Evolutionary conservation across 2,797 vertebrate species (phyloP).

Genomic region (Galaxias olidus): DNA sequence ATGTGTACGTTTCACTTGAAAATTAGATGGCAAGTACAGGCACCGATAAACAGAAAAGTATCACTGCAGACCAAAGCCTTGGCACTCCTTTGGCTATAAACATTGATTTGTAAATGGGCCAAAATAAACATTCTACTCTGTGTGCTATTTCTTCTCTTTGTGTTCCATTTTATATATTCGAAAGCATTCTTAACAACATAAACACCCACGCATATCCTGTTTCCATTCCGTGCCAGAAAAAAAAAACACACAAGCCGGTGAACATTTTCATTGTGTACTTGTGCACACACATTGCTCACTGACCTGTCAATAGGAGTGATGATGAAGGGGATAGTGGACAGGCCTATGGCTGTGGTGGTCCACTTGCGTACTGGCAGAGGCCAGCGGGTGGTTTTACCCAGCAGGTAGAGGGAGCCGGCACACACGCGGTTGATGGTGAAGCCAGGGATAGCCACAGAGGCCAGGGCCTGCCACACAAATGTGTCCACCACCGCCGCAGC

Average conservation of each 20-base stretch:
- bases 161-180: too few relatives aligned
- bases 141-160: background rate
- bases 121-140: background rate
- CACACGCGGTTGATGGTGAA: conserved; percentile 96
- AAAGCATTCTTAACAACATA: too few relatives aligned
- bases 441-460: conserved; percentile 92
- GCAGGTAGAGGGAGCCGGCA: conserved; percentile 82
- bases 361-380: conserved; percentile 88
- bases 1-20: too few relatives aligned
- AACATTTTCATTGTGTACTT: background rate
- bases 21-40: background rate
- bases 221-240: background rate
- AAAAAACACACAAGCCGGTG: background rate
- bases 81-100: background rate
- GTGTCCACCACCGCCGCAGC: conserved; percentile 89
- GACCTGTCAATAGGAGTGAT: conserved; percentile 95
- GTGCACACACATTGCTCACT: background rate
- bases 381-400: conserved; percentile 84
- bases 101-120: background rate
- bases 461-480: conserved; percentile 94
- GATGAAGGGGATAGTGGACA: conserved; percentile 92
- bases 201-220: background rate
- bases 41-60: background rate
- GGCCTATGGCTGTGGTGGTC: conserved; percentile 90
- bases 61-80: conserved; percentile 1